Evolutionary conservation across 2,113 vertebrate genomes (phyloP), one percentile per base, ranked within the genome.

Genomic region (Rafetus swinhoei): DNA sequence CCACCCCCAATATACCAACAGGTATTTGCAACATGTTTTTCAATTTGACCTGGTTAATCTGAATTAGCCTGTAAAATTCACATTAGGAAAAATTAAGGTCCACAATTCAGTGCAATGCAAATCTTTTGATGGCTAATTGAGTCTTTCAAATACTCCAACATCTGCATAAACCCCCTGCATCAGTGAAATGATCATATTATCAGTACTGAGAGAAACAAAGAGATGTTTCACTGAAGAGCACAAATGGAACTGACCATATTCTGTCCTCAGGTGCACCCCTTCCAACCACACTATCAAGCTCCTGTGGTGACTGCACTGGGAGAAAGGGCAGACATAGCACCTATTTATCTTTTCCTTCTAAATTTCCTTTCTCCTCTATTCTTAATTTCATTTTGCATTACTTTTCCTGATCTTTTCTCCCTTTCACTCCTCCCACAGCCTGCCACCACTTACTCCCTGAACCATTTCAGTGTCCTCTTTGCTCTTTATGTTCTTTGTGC

Each of bases 101-200:
- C 82, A 56, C 1, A 83, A 45, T 5, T 69, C 10, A 1, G 0
- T 60, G 56, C 87, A 14, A 86, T 74, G 76, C 85, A 52, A 3
- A 2, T 69, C 27, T 53, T 39, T 7, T 84, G 79, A 83, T 16
- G 8, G 85, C 53, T 8, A n/a, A 2, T 57, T 14, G 79, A 25
- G 3, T 82, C 77, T 89, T 87, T 74, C 0, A 88, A 87, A 86
- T 39, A 4, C 6, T 86, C 77, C 3, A 1, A 55, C 77, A 1
- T 50, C 29, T 76, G 52, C 0, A 76, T 52, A 93, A 92, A 85
- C 0, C 1, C 0, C 0, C 1, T 0, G 35, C 62, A 80, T 82
- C 35, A 65, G 4, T 10, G 82, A n/a, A 29, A 45, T 4, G 16
- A 65, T 29, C 16, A 84, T 86, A 59, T 15, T 39, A 7, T 10